phyloP scores from a whole-genome alignment of 2,113 vertebrate genomes.

The Rhinoderma darwinii region DNA sequence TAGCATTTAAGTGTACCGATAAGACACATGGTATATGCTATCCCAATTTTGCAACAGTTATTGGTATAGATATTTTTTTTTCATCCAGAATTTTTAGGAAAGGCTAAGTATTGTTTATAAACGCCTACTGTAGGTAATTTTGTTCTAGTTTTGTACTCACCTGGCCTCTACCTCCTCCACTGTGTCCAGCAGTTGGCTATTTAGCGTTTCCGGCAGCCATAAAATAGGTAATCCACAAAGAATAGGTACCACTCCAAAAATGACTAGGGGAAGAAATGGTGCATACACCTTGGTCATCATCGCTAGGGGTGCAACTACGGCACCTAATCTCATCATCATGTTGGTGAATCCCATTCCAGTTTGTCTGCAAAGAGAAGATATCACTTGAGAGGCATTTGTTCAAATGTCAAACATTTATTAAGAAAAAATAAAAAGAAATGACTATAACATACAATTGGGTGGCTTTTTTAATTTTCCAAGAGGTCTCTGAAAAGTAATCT shows the following conservation, averaged over 20 bases:
- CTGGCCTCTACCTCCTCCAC: constrained; percentile 54
- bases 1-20: no score
- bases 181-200: constrained; percentile 55
- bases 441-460: not conserved
- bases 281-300: constrained; percentile 39
- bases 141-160: constrained; percentile 1
- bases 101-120: no score
- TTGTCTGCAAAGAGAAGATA: constrained; percentile 48
- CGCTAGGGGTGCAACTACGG: constrained; percentile 41
- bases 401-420: not conserved
- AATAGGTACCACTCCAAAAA: constrained; percentile 51
- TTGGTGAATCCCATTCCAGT: constrained; percentile 59
- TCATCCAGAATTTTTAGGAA: no score
- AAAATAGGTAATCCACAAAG: constrained; percentile 9
- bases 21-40: no score
- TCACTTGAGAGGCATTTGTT: not conserved
- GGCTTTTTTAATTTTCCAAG: not conserved
- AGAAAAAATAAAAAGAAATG: not conserved
- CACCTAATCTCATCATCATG: constrained; percentile 57
- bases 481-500: not conserved
- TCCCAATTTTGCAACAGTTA: no score
- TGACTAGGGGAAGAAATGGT: constrained; percentile 49
- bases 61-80: no score
- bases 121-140: no score
- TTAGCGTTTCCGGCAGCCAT: constrained; percentile 54